Evolutionary conservation across 2,113 vertebrate species (phyloP), one percentile per base, ranked within the genome.

Genomic region (Acinonyx jubatus): DNA sequence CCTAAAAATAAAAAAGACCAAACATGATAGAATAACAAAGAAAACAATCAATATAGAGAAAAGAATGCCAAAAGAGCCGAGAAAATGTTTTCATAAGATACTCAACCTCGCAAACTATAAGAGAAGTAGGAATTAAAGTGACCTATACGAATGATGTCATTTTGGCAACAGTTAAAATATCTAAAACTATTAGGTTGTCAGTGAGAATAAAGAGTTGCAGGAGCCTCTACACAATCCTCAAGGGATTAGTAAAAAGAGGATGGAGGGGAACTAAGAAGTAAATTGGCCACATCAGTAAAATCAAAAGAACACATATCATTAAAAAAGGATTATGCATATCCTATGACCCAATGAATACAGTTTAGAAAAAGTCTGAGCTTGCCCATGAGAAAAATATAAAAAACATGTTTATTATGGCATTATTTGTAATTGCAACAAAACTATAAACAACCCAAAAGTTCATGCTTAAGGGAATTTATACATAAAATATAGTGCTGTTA

Each of bases 401-500:
- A 79, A 69, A n/a, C 8, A 52, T 27, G 31, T 55, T 92, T 66
- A 86, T 38, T 85, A 9, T 71, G 15, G 4, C 50, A 92, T 52
- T 83, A 94, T 84, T 97, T 94, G 11, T 73, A 86, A 95, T 82
- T 71, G 27, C 14, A 73, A 65, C 41, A 69, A 88, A 94, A 84
- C 19, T 90, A 50, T 78, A 94, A 94, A 85, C 3, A 89, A 81
- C 10, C n/a, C n/a, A 6, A 95, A 78, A 74, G n/a, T 12, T 89
- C 63, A 89, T 88, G 18, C 91, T 63, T 84, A 69, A 84, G 33
- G 16, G 11, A 84, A 86, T 76, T 82, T 68, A 71, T 52, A 91
- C 18, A 81, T 74, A 86, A 94, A 76, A 90, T 95, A 68, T 16
- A 48, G 14, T 74, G 81, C 41, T 38, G 14, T 68, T 93, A 48